phyloP scores from a whole-genome alignment of 2,888 invertebrate species.

The Parapristionchus giblindavisi region DNA sequence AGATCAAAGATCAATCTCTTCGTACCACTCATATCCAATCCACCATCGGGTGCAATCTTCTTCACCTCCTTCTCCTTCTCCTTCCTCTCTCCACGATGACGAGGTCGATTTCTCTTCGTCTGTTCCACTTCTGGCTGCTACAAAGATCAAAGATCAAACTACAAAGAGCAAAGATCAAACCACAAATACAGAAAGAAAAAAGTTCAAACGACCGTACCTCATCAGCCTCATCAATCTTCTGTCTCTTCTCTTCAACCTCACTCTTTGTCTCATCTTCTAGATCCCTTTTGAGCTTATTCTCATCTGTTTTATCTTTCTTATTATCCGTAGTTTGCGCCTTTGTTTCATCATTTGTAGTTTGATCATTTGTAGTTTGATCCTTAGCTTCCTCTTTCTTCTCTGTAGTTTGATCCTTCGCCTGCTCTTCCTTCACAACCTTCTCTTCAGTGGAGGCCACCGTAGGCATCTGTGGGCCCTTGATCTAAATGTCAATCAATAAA shows the following conservation, averaged over 20 bases:
- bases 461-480: conserved; percentile 28
- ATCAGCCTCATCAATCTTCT: conserved; percentile 14
- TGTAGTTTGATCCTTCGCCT: conserved; percentile 40
- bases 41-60: conserved; percentile 29
- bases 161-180: not conserved
- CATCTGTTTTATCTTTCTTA: not conserved
- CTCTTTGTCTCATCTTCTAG: conserved; percentile 11
- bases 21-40: conserved; percentile 27
- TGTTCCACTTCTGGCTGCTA: not conserved
- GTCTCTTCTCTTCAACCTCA: not conserved
- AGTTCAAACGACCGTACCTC: not conserved
- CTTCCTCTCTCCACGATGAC: conserved; percentile 29
- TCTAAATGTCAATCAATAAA: conserved; percentile 3
- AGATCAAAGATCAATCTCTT: too few species aligned
- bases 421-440: not conserved
- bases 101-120: conserved; percentile 29
- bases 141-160: too few species aligned
- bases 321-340: not conserved
- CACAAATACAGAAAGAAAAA: not conserved
- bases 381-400: conserved; percentile 43
- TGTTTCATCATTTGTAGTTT: not conserved
- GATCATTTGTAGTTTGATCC: conserved; percentile 41
- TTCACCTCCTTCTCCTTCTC: conserved; percentile 31
- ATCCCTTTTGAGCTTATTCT: conserved; percentile 4
- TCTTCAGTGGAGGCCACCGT: not conserved